Conservation (phyloP, 2,888 invertebrate genomes). For the Smittia sp. region DNA sequence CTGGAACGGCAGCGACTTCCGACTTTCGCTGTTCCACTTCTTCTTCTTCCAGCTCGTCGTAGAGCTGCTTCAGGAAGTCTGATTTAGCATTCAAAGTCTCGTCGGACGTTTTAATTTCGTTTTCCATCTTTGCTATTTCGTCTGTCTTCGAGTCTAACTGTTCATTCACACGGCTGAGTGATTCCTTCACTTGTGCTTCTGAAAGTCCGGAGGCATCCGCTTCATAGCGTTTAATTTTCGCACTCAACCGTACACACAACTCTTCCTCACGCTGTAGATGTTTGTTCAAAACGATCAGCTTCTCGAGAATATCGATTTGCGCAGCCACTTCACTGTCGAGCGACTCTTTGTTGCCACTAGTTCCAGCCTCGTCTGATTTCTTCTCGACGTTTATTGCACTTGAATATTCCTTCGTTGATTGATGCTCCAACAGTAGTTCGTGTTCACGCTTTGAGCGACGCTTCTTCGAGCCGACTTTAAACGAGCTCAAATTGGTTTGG, state of each 20-base stretch:
- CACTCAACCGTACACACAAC: conserved; percentile 64
- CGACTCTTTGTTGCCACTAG: conserved; percentile 57
- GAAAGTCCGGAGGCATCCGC: conserved; percentile 52
- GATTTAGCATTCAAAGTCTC: conserved; percentile 58
- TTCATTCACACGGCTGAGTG: conserved; percentile 57
- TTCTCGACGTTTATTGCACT: conserved; percentile 44
- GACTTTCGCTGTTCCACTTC: conserved; percentile 35
- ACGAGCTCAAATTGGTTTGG: background rate
- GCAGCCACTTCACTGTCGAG: conserved; percentile 59
- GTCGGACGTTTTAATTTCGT: conserved; percentile 56
- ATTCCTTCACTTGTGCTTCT: conserved; percentile 55
- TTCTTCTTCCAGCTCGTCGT: conserved; percentile 55
- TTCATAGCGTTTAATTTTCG: conserved; percentile 62
- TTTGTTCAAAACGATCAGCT: conserved; percentile 70
- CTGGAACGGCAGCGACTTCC: conserved; percentile 15
- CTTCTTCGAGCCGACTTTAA: conserved; percentile 40
- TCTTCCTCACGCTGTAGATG: conserved; percentile 72
- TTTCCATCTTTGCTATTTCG: conserved; percentile 58
- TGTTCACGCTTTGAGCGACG: conserved; percentile 52
- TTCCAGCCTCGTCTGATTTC: conserved; percentile 51
- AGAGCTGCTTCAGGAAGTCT: conserved; percentile 58
- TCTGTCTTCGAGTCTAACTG: conserved; percentile 56
- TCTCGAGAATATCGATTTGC: conserved; percentile 71
- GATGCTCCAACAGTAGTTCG: conserved; percentile 46
- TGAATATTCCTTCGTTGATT: conserved; percentile 35